Evolutionary conservation across 2,113 vertebrate genomes (phyloP).

Genomic region (Mormyrus iriodes): DNA sequence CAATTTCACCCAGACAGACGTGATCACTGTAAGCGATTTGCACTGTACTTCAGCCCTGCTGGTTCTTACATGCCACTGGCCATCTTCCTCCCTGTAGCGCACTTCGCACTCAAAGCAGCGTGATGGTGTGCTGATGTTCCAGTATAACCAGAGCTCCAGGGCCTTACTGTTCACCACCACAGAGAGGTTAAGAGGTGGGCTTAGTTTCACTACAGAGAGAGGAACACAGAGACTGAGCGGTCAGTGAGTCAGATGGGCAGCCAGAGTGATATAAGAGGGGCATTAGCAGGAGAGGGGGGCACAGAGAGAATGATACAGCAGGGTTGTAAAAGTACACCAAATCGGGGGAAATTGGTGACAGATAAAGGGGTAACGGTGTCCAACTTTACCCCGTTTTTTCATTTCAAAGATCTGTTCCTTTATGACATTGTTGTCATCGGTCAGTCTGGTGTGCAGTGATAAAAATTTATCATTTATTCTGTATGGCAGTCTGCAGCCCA

Average conservation of each 20-base stretch:
- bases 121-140: conserved; percentile 21
- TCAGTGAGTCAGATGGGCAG: not conserved
- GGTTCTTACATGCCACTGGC: conserved; percentile 56
- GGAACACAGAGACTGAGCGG: not conserved
- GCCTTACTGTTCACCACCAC: not conserved
- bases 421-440: not conserved
- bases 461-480: not conserved
- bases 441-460: not conserved
- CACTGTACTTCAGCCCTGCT: not conserved
- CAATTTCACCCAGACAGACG: no score
- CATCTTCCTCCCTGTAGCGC: conserved; percentile 59
- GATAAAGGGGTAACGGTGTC: not conserved
- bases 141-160: conserved; percentile 28
- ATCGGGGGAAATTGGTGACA: not conserved
- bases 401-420: not conserved
- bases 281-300: not conserved
- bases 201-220: conserved; percentile 32
- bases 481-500: conserved; percentile 31
- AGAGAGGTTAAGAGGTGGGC: conserved; percentile 25
- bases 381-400: not conserved
- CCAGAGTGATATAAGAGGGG: not conserved
- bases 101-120: conserved; percentile 39
- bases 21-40: no score
- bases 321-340: not conserved
- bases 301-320: not conserved